These are phyloP conservation scores for Muscicapa striata DNA, from an alignment of 2,797 vertebrate genomes.

Conservation along the genomic window DNA sequence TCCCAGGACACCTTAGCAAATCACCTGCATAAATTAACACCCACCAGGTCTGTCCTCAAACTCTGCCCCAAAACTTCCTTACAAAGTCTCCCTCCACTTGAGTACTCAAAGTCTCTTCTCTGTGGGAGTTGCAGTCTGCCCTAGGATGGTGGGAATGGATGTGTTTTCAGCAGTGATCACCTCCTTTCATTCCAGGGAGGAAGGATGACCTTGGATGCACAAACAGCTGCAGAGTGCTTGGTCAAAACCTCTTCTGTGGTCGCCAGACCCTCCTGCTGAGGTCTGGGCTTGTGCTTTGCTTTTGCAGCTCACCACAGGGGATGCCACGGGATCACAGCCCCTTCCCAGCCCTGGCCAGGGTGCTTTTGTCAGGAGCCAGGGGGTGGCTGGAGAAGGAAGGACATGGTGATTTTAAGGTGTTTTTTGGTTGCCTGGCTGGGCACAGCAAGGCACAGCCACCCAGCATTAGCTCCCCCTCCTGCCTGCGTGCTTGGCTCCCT, in stretches of 20 bases:
- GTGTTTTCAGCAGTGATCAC: not conserved
- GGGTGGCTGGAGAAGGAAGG: not conserved
- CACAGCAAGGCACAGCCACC: not conserved
- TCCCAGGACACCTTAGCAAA: not conserved
- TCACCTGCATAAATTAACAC: not conserved
- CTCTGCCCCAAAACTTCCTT: not conserved
- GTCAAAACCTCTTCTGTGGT: not conserved
- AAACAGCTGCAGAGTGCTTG: not conserved
- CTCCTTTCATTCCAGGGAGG: not conserved
- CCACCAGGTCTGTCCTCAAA: not conserved
- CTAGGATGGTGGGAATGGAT: not conserved
- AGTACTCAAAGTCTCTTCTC: not conserved
- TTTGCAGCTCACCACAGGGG: not conserved
- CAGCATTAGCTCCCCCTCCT: not conserved
- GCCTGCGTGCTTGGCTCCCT: not conserved
- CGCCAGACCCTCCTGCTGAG: not conserved
- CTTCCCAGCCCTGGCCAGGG: not conserved
- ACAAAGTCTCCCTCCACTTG: not conserved
- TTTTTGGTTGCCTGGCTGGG: not conserved
- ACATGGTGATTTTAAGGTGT: not conserved
- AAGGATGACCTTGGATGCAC: not conserved
- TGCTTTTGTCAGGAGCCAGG: fast-evolving
- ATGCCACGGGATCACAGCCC: not conserved
- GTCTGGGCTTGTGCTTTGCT: not conserved
- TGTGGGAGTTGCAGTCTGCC: not conserved